These are phyloP conservation scores for Tauraco erythrolophus DNA, from an alignment of 2,113 vertebrate species.

Conservation along the genomic window DNA sequence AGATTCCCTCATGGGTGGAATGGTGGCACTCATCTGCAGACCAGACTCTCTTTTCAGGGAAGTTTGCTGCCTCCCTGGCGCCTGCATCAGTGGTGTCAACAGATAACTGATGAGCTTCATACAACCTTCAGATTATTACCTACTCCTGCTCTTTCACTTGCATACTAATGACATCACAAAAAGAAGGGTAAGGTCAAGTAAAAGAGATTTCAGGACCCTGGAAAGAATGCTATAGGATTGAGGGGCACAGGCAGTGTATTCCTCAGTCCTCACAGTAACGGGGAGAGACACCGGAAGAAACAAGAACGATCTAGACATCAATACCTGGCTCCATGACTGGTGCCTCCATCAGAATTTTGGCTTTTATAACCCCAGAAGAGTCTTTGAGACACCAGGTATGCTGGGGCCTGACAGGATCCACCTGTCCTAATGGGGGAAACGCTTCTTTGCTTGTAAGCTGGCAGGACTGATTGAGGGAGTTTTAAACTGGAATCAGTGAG, in stretches of 20 bases:
- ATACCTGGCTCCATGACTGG: no score
- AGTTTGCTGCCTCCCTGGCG: neutral
- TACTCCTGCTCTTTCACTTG: neutral
- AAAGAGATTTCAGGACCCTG: no score
- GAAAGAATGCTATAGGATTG: no score
- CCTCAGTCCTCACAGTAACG: no score
- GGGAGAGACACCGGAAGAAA: no score
- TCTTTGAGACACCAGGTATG: no score
- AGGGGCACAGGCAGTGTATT: no score
- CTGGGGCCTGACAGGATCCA: no score
- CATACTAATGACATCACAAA: neutral
- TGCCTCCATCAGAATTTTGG: no score
- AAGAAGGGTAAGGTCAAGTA: neutral
- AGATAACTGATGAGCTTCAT: neutral
- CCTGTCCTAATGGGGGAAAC: neutral
- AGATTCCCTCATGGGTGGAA: neutral
- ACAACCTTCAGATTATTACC: neutral
- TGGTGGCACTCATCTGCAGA: neutral
- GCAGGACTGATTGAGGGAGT: neutral
- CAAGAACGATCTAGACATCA: no score
- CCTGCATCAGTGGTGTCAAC: neutral
- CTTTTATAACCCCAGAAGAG: no score
- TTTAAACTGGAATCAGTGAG: neutral
- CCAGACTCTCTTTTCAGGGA: neutral
- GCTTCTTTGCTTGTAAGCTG: rapidly evolving